These are phyloP conservation scores for Neomicropteryx cornuta DNA, from an alignment of 1,140 invertebrate genomes.

Conservation along the genomic window DNA sequence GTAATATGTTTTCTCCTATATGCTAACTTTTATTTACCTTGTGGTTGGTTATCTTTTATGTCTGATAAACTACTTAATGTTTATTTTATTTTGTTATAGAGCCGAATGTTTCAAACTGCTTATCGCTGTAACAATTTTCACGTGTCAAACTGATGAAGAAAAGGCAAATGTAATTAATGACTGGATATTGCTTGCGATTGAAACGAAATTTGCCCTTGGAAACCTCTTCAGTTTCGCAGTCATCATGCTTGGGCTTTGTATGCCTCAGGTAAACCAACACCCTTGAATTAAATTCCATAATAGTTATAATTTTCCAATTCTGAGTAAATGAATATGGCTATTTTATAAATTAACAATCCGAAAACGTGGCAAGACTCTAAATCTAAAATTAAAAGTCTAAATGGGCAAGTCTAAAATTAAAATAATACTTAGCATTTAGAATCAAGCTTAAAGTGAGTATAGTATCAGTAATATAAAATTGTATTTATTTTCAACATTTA, in stretches of 20 bases:
- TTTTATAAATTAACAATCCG: not conserved
- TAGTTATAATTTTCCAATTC: no score
- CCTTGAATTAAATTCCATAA: conserved; percentile 1
- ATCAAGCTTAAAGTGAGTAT: no score
- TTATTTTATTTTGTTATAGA: conserved; percentile 34
- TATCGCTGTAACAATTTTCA: conserved; percentile 79
- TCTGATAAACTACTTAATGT: not conserved
- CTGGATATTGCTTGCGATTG: conserved; percentile 88
- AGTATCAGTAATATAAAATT: no score
- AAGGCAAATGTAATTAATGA: conserved; percentile 77
- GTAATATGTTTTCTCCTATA: no score
- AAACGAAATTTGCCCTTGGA: conserved; percentile 80
- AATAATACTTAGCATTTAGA: no score
- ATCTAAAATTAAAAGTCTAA: no score
- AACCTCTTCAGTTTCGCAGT: conserved; percentile 86
- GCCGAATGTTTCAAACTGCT: conserved; percentile 78
- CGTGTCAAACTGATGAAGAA: conserved; percentile 63
- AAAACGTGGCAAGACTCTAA: no score
- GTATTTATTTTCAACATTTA: no score
- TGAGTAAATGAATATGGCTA: not conserved
- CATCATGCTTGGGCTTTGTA: conserved; percentile 80
- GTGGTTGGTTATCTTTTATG: no score
- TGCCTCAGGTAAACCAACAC: conserved; percentile 63
- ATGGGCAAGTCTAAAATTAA: no score
- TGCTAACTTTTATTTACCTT: no score